A percentile compares a stretch with the other conserved stretches of the same genome.
Conservation (phyloP, 2,797 vertebrate species). For the Gymnoscopelus braueri region DNA sequence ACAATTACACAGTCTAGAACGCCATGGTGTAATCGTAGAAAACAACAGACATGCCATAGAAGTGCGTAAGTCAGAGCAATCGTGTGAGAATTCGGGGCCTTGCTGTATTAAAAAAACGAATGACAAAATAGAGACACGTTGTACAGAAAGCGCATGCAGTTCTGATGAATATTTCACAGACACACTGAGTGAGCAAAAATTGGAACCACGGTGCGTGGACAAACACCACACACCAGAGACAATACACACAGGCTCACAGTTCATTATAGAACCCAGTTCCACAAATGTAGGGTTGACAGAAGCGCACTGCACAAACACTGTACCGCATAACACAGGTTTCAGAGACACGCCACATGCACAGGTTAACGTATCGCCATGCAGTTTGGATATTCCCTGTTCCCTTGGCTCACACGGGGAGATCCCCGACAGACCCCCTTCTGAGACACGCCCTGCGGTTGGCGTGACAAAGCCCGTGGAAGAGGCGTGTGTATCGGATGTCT, state of each 20-base stretch:
- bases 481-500: conserved; percentile 25
- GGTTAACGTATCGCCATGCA: background rate
- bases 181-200: background rate
- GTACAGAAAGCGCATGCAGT: background rate
- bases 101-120: conserved; percentile 1
- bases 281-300: conserved; percentile 24
- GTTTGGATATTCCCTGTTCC: conserved; percentile 26
- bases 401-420: conserved; percentile 18
- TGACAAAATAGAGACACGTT: conserved; percentile 2
- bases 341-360: background rate
- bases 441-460: conserved; percentile 35
- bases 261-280: conserved; percentile 7
- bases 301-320: conserved; percentile 9
- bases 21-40: background rate
- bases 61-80: background rate
- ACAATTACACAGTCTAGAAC: background rate
- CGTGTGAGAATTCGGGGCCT: background rate
- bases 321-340: conserved; percentile 12
- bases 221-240: conserved; percentile 9
- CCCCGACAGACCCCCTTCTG: conserved; percentile 12
- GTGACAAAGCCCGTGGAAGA: conserved; percentile 33
- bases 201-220: too few relatives aligned
- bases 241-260: conserved; percentile 13
- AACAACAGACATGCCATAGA: conserved; percentile 1
- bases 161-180: background rate